phyloP scores from a whole-genome alignment of 1,140 invertebrate species.

The Sipha flava region DNA sequence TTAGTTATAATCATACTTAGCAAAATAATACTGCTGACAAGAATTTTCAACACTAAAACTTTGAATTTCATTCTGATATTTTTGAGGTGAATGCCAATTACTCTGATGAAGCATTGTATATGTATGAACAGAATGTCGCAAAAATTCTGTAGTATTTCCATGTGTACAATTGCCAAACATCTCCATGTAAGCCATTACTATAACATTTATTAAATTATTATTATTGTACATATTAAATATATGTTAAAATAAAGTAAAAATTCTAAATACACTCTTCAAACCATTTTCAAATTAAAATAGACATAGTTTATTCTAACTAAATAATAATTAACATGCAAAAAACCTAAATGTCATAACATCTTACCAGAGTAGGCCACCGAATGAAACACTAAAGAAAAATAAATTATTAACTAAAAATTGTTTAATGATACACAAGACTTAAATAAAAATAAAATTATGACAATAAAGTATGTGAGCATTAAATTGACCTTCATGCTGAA shows the following conservation, averaged over 20 bases:
- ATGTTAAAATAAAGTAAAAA: not conserved
- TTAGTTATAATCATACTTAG: not conserved
- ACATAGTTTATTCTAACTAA: not conserved
- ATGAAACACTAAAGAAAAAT: constrained; percentile 67
- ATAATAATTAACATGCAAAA: constrained; percentile 3
- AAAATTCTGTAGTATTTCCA: constrained; percentile 60
- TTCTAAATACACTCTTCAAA: not conserved
- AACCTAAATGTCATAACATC: constrained; percentile 41
- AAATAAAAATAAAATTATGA: not conserved
- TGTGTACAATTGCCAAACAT: constrained; percentile 84
- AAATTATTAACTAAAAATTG: constrained; percentile 14
- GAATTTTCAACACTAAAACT: constrained; percentile 26
- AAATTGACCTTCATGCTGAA: too few species aligned
- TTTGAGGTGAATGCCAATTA: constrained; percentile 31
- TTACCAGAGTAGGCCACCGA: constrained; percentile 88
- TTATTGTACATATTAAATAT: not conserved
- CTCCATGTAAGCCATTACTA: constrained; percentile 94
- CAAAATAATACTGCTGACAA: constrained; percentile 12
- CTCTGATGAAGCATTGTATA: constrained; percentile 46
- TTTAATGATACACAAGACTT: not conserved
- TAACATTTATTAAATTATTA: constrained; percentile 42
- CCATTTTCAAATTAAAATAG: not conserved
- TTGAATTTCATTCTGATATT: constrained; percentile 19
- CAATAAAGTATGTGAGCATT: too few species aligned
- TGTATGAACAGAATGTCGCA: constrained; percentile 72